Evolutionary conservation across 2,888 invertebrate genomes (phyloP).

Genomic region (Saturnia pavonia): DNA sequence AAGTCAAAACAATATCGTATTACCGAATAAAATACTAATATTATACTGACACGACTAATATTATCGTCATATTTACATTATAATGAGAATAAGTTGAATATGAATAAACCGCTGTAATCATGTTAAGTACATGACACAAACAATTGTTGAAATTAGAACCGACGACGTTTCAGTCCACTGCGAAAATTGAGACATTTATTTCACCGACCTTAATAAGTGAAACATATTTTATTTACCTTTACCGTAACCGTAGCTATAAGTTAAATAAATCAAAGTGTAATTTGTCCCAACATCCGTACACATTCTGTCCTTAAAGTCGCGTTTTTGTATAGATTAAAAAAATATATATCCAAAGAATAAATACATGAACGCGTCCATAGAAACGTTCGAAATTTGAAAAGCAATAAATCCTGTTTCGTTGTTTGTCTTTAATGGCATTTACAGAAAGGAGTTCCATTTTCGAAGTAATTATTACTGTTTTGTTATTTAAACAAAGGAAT

Average conservation of each 20-base stretch:
- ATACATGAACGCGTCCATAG: slow-evolving; percentile 34
- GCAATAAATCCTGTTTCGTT: slow-evolving; percentile 41
- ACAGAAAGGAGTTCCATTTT: slow-evolving; percentile 41
- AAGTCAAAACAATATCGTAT: not conserved
- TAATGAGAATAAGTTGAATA: not conserved
- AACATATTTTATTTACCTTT: slow-evolving; percentile 13
- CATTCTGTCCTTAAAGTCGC: not conserved
- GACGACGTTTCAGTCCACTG: not conserved
- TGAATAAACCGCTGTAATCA: not conserved
- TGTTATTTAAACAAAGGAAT: slow-evolving; percentile 41
- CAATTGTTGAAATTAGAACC: slow-evolving; percentile 9
- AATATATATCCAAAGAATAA: slow-evolving; percentile 23
- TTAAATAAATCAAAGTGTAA: slow-evolving; percentile 1
- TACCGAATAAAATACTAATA: not conserved
- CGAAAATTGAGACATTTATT: slow-evolving; percentile 10
- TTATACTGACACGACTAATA: not conserved
- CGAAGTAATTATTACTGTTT: slow-evolving; percentile 52
- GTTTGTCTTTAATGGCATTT: slow-evolving; percentile 24
- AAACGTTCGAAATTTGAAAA: slow-evolving; percentile 38
- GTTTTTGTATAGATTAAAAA: not conserved
- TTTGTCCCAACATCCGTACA: slow-evolving; percentile 24
- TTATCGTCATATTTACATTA: not conserved
- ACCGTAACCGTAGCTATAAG: not conserved
- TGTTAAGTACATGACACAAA: not conserved
- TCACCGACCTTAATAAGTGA: not conserved